Base-by-base conservation (phyloP, 2,113 vertebrate species). In the Diphyllodes magnificus region DNA sequence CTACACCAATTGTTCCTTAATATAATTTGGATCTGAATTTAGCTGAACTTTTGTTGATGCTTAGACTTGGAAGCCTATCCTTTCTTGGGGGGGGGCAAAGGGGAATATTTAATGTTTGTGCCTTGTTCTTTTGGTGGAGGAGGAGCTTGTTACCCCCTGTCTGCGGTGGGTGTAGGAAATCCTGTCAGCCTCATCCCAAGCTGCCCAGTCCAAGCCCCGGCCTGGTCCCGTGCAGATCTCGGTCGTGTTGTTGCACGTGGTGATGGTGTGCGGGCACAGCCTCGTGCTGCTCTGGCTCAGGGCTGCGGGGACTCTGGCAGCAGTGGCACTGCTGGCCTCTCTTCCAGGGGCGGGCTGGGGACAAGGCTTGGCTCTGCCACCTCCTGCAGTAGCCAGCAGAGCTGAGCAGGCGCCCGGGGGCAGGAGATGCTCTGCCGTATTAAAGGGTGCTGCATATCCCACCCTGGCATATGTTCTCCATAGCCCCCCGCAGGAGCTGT, bases 381-480 rank as follows among this genome's bases (percentile, higher is more conserved):
- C 76, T 61, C 37, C 82, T 1, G 1, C 59, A 1, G 18, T 66
- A 63, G 82, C 91, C 94, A 82, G 81, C 81, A 79, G 86, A 89
- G 85, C 91, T 13, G 59, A 95, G 82, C 39, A 28, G 31, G 39
- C 0, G 13, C 96, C 82, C 1, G 5, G 66, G 90, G 93, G 85
- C 79, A 11, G 82, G 45, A 94, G 87, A 91, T 83, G 93, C 75
- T 88, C 39, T 82, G 82, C 66, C 1, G 0, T 22, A 18, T 93
- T 84, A 87, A 66, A 69, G 83, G 50, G 82, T 73, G 81, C 90
- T 53, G 66, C 19, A 0, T 33, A 42, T 89, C 47, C 90, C 87
- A 63, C 75, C 35, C 84, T 91, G 95, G 59, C 96, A 88, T 95
- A 89, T 93, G 82, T 90, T 97, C 78, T 56, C 70, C 50, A 25